A percentile compares a stretch with the other conserved stretches of the same genome.
Evolutionary conservation across 2,113 vertebrate species (phyloP).

Genomic region (Clinocottus analis): DNA sequence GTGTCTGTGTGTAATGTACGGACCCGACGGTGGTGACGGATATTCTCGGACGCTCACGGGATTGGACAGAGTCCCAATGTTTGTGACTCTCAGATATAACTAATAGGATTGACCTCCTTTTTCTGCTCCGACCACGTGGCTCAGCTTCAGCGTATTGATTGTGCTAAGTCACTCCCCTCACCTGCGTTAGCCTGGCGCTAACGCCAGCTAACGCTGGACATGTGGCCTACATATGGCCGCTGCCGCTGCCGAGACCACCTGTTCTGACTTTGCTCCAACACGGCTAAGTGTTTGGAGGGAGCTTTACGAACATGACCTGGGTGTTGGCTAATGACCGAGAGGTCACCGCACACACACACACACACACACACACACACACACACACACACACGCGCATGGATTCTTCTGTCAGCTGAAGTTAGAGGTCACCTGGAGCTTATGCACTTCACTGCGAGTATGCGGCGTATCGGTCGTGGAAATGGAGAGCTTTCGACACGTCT

Average conservation of each 20-base stretch:
- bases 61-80: conserved; percentile 62
- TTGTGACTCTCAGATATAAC: conserved; percentile 59
- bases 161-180: conserved; percentile 59
- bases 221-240: conserved; percentile 66
- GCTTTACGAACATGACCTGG: conserved; percentile 55
- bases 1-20: conserved; percentile 3
- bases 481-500: not conserved
- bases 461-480: not conserved
- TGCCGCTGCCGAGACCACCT: conserved; percentile 70
- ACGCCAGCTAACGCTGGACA: conserved; percentile 60
- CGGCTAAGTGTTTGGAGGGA: conserved; percentile 11
- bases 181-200: conserved; percentile 35
- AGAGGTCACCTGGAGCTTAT: conserved; percentile 33
- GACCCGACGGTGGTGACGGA: conserved; percentile 8
- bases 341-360: conserved; percentile 31
- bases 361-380: not conserved
- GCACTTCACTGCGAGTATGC: not conserved
- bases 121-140: conserved; percentile 66
- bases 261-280: conserved; percentile 64
- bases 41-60: conserved; percentile 22
- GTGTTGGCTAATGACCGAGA: conserved; percentile 51
- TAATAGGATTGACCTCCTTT: conserved; percentile 83
- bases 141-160: conserved; percentile 55
- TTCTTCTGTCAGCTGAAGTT: conserved; percentile 42
- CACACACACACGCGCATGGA: not conserved